Conservation (phyloP, 2,888 invertebrate genomes). For the Phyto melanocephala region DNA sequence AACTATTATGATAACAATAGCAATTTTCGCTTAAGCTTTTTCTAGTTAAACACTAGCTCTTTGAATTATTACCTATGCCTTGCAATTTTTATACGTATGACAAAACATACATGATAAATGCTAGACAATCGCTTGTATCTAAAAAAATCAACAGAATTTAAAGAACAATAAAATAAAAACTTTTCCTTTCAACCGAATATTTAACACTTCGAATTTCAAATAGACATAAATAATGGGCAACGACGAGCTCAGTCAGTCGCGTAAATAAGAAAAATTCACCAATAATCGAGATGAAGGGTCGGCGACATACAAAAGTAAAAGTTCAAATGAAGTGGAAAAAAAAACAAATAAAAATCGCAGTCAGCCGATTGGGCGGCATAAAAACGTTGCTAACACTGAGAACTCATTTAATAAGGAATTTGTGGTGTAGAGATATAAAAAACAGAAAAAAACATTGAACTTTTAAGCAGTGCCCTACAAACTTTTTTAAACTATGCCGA, state of each 20-base stretch:
- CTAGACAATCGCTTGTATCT: no score
- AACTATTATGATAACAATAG: no score
- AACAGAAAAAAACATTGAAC: background rate
- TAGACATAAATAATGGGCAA: constrained; percentile 6
- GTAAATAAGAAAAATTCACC: constrained; percentile 48
- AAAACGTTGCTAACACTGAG: background rate
- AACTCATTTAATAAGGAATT: background rate
- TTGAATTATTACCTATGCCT: background rate
- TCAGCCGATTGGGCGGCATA: constrained; percentile 41
- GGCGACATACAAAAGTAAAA: constrained; percentile 21
- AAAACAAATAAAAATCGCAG: constrained; percentile 45
- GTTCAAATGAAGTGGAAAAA: constrained; percentile 28
- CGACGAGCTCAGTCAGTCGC: constrained; percentile 28
- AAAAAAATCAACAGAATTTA: constrained; percentile 1
- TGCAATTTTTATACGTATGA: constrained; percentile 26
- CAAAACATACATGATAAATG: constrained; percentile 12
- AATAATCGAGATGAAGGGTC: constrained; percentile 21
- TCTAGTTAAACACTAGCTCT: no score
- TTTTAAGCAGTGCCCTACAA: no score
- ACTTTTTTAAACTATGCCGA: no score
- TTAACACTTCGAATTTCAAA: constrained; percentile 46
- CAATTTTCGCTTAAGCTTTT: no score
- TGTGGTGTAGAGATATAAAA: background rate
- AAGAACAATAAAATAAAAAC: constrained; percentile 12
- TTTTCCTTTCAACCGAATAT: constrained; percentile 57